Evolutionary conservation across 2,113 vertebrate genomes (phyloP).

Genomic region (Irena cyanogastra): DNA sequence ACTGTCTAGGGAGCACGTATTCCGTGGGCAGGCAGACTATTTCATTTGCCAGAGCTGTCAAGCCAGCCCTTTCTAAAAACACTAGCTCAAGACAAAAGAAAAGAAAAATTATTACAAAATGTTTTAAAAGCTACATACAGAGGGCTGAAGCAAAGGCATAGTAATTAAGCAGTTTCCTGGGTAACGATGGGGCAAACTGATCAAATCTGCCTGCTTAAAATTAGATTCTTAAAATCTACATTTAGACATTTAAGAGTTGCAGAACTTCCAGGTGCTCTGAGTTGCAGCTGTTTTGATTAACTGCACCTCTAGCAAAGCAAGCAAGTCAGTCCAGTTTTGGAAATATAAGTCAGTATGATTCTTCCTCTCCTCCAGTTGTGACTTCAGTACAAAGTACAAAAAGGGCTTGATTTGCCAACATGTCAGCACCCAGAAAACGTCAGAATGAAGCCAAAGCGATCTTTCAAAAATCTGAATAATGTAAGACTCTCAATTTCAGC

Average conservation of each 20-base stretch:
- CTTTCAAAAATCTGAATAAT: neutral
- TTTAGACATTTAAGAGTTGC: neutral
- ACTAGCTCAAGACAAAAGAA: slow-evolving; percentile 49
- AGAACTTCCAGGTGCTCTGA: neutral
- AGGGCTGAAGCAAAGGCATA: slow-evolving; percentile 31
- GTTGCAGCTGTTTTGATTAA: neutral
- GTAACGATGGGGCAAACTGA: slow-evolving; percentile 32
- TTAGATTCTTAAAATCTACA: slow-evolving; percentile 15
- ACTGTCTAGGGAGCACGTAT: slow-evolving; percentile 34
- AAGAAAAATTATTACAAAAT: slow-evolving; percentile 51
- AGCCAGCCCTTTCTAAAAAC: slow-evolving; percentile 44
- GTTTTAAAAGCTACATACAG: slow-evolving; percentile 28
- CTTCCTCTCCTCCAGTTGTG: neutral
- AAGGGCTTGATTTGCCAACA: neutral
- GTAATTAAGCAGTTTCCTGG: slow-evolving; percentile 58
- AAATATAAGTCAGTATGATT: neutral
- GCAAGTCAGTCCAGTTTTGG: neutral
- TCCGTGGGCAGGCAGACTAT: slow-evolving; percentile 60
- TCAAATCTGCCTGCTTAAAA: slow-evolving; percentile 34
- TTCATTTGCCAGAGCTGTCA: slow-evolving; percentile 55
- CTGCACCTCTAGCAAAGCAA: neutral
- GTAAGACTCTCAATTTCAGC: neutral
- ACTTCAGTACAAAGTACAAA: neutral
- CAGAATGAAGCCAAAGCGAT: neutral
- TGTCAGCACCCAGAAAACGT: neutral